These are phyloP conservation scores for Galaxias olidus DNA, from an alignment of 2,797 vertebrate species.

Conservation along the genomic window DNA sequence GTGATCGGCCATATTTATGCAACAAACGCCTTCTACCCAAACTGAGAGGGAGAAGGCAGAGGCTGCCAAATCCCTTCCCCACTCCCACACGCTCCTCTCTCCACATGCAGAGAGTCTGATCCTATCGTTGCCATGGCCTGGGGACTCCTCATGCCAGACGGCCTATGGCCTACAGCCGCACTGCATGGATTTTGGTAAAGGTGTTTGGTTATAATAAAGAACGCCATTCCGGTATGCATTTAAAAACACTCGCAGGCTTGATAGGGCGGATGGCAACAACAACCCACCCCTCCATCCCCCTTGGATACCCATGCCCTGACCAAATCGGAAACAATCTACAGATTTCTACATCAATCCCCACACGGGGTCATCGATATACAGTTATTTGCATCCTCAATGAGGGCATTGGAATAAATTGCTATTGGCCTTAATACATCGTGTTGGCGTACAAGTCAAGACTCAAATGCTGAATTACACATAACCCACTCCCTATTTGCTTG, in stretches of 20 bases:
- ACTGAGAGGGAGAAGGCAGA: slow-evolving; percentile 52
- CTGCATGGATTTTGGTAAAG: slow-evolving; percentile 20
- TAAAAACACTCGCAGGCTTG: no score
- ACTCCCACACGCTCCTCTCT: slow-evolving; percentile 61
- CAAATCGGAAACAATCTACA: no score
- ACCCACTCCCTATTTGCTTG: slow-evolving; percentile 31
- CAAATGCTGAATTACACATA: not conserved
- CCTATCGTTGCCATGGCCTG: slow-evolving; percentile 49
- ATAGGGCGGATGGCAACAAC: no score
- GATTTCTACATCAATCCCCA: no score
- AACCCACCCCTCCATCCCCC: no score
- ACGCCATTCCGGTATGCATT: no score
- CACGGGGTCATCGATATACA: no score
- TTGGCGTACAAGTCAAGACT: no score
- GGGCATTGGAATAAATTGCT: slow-evolving; percentile 37
- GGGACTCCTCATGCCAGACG: slow-evolving; percentile 53
- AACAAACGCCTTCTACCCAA: slow-evolving; percentile 66
- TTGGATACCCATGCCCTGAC: no score
- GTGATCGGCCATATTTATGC: slow-evolving; percentile 74
- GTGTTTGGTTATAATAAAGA: no score
- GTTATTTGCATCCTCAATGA: no score
- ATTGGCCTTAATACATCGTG: not conserved
- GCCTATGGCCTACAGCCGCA: slow-evolving; percentile 52
- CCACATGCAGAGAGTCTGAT: slow-evolving; percentile 45
- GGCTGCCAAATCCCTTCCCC: slow-evolving; percentile 67